A percentile compares a stretch with the other conserved stretches of the same genome.
Conservation (phyloP, 1,140 invertebrate species). For the Euglossa dilemma region DNA sequence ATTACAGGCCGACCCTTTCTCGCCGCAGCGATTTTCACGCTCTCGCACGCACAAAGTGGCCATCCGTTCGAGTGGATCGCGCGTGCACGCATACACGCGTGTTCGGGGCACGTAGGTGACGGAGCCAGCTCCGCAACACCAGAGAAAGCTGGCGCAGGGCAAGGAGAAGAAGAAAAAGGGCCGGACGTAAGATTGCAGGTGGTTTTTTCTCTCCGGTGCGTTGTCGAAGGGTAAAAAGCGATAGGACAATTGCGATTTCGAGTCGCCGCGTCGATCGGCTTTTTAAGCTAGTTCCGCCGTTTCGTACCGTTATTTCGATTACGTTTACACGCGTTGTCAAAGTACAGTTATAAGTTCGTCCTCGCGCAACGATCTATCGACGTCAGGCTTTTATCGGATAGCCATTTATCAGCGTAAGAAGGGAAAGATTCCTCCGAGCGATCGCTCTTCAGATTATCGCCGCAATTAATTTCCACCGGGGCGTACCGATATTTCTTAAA, state of each 20-base stretch:
- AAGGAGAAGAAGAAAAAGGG: slow-evolving; percentile 12
- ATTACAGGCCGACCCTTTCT: slow-evolving; percentile 61
- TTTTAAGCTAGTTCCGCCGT: background rate
- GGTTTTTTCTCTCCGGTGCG: background rate
- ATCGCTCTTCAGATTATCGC: slow-evolving; percentile 36
- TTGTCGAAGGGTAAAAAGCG: background rate
- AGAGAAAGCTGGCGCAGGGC: slow-evolving; percentile 8
- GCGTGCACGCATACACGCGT: slow-evolving; percentile 21
- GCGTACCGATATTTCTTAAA: slow-evolving; percentile 9
- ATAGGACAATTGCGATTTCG: slow-evolving; percentile 9
- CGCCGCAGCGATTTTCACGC: slow-evolving; percentile 66
- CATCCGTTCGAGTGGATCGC: slow-evolving; percentile 47
- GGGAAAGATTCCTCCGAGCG: slow-evolving; percentile 23
- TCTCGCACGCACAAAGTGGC: slow-evolving; percentile 60
- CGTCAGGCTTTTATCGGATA: slow-evolving; percentile 7
- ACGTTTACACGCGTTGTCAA: slow-evolving; percentile 14
- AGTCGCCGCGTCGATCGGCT: background rate
- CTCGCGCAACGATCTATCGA: slow-evolving; percentile 23
- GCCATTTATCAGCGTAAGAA: slow-evolving; percentile 17
- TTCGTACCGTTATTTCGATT: slow-evolving; percentile 12
- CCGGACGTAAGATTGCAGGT: slow-evolving; percentile 12
- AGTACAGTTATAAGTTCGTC: slow-evolving; percentile 14
- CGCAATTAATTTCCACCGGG: slow-evolving; percentile 43
- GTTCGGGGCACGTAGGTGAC: slow-evolving; percentile 13
- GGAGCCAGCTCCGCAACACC: slow-evolving; percentile 26